phyloP scores from a whole-genome alignment of 2,113 vertebrate species.

The Bombycilla garrulus region DNA sequence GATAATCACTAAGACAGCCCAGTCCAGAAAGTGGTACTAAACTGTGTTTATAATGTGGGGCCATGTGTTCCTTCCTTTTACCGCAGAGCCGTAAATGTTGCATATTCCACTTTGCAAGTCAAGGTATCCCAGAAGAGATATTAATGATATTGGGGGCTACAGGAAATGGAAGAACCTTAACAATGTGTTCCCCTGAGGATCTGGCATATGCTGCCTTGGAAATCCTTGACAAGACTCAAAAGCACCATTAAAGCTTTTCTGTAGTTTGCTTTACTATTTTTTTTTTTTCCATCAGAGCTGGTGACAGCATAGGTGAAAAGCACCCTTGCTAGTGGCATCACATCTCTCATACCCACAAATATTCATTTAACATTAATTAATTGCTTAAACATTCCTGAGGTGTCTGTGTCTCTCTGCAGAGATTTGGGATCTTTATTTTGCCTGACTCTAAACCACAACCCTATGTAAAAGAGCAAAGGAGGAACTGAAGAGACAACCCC shows the following conservation, averaged over 20 bases:
- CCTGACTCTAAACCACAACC: neutral
- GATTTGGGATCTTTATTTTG: neutral
- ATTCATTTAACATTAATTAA: neutral
- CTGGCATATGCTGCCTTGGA: slow-evolving; percentile 8
- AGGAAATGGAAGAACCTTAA: slow-evolving; percentile 51
- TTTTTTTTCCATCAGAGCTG: neutral
- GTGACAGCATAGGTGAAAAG: neutral
- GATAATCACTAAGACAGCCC: neutral
- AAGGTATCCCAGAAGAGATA: slow-evolving; percentile 25
- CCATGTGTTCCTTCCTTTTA: slow-evolving; percentile 37
- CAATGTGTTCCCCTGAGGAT: neutral
- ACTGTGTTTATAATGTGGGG: neutral
- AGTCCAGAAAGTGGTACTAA: neutral
- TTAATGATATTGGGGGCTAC: slow-evolving; percentile 3
- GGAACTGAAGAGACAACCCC: neutral
- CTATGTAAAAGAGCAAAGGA: neutral
- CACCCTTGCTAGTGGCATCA: neutral
- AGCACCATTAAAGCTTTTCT: slow-evolving; percentile 2
- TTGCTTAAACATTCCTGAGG: neutral
- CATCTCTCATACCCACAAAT: neutral
- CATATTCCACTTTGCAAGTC: neutral
- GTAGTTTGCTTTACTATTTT: neutral
- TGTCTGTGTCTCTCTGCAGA: neutral
- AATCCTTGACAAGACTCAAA: slow-evolving; percentile 33
- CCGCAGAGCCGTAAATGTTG: slow-evolving; percentile 9